Evolutionary conservation across 2,888 invertebrate species (phyloP).

Genomic region (Nowickia ferox): DNA sequence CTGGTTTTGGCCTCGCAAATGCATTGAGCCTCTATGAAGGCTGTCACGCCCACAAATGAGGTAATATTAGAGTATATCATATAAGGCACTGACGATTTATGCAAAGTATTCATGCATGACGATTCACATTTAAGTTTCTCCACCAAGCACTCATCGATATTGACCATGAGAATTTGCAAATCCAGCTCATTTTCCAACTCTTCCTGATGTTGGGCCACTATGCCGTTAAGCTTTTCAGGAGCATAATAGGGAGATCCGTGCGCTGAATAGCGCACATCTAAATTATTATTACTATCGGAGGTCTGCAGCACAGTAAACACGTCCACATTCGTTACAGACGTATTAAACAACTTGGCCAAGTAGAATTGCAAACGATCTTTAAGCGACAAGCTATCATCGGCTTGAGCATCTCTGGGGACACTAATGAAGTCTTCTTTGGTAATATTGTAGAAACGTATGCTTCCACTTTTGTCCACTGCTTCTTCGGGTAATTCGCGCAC

Average conservation of each 20-base stretch:
- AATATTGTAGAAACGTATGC: conserved; percentile 91
- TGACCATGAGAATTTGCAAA: conserved; percentile 92
- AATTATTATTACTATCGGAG: conserved; percentile 83
- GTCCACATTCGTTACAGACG: conserved; percentile 92
- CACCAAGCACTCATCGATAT: conserved; percentile 94
- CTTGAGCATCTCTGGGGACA: conserved; percentile 78
- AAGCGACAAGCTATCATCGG: conserved; percentile 78
- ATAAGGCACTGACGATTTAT: conserved; percentile 89
- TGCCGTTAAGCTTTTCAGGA: conserved; percentile 93
- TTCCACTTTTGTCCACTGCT: conserved; percentile 96
- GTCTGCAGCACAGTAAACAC: conserved; percentile 95
- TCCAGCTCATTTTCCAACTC: conserved; percentile 89
- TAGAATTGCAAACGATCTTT: conserved; percentile 84
- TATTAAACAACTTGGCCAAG: conserved; percentile 89
- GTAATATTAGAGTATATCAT: conserved; percentile 96
- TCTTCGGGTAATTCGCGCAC: conserved; percentile 95
- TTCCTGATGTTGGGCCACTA: conserved; percentile 89
- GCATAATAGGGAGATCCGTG: conserved; percentile 97
- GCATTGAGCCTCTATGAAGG: conserved; percentile 91
- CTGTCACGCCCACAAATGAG: conserved; percentile 96
- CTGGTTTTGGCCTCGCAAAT: conserved; percentile 84
- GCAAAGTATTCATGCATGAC: conserved; percentile 92
- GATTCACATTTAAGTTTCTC: conserved; percentile 88
- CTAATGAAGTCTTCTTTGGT: conserved; percentile 94
- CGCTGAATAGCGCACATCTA: conserved; percentile 95